These are phyloP conservation scores for Megaceryle torquata DNA, from an alignment of 2,113 vertebrate species.

Conservation along the genomic window DNA sequence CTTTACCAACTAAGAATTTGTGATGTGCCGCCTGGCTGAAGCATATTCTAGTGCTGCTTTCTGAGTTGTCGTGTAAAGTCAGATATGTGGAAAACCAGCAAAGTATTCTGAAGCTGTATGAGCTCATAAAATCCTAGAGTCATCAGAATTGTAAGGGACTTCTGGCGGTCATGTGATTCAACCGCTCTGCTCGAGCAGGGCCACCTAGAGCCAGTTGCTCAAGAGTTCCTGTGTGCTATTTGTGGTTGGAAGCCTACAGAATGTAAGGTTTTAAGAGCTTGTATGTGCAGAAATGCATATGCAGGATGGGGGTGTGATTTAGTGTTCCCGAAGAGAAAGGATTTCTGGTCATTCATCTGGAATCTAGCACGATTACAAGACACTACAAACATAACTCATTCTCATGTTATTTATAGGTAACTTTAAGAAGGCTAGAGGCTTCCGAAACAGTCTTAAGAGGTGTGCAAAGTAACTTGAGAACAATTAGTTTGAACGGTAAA, in stretches of 20 bases:
- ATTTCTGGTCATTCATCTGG: not conserved
- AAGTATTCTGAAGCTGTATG: not conserved
- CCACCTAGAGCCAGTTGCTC: not conserved
- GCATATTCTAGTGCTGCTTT: not conserved
- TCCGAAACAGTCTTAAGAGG: not conserved
- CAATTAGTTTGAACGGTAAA: not conserved
- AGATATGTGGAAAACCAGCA: not conserved
- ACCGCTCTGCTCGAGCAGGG: not conserved
- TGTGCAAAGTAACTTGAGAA: not conserved
- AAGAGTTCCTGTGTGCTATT: not conserved
- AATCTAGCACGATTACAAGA: not conserved
- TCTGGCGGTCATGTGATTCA: not conserved
- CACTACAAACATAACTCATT: not conserved
- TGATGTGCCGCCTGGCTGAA: not conserved
- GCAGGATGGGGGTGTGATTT: not conserved
- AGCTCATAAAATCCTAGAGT: not conserved
- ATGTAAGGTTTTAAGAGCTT: not conserved
- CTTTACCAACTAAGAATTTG: not conserved
- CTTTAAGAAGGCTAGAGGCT: not conserved
- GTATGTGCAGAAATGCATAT: not conserved
- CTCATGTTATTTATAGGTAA: not conserved
- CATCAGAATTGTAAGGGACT: not conserved
- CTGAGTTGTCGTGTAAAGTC: not conserved
- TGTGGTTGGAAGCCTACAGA: not conserved
- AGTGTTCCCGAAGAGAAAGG: not conserved